Evolutionary conservation across 1,140 invertebrate genomes (phyloP), one percentile per base, ranked within the genome.

Genomic region (Brachionus rotundiformis): DNA sequence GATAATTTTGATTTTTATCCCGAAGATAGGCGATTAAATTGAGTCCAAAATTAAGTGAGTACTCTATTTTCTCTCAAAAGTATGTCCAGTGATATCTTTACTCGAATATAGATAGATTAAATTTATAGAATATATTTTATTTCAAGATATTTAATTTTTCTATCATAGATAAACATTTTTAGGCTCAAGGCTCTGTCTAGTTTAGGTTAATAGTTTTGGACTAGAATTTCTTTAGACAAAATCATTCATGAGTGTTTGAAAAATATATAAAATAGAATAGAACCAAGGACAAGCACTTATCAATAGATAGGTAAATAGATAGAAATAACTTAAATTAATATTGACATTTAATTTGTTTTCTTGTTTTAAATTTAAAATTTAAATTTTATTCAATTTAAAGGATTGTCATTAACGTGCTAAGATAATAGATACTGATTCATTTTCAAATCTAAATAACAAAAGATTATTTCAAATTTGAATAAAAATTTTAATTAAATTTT

Each of bases 401-500:
- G 4, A 29, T 63, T 63, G 29, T 63, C 27, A 33, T 63, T 11
- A 33, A 33, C 11, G 29, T 33, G 61, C n/a, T 63, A 63, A 63
- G 25, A 8, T 54, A 39, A 39, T 10, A 39, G n/a, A n/a, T n/a
- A n/a, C n/a, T n/a, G n/a, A n/a, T n/a, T n/a, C n/a, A n/a, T 13
- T 10, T 0, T 41, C 39, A 4, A 19, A 54, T 19, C 47, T 7
- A 54, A 54, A 54, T 19, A 54, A 54, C 2, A 54, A 19, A 54
- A 54, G 47, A 54, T 54, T 54, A 19, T 54, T 54, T 54, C 8
- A 54, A 54, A 54, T 54, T 54, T 54, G 11, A 33, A 68, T 33
- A 23, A 8, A 68, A 68, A 63, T 29, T 63, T 63, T 33, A 63
- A 63, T 63, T 68, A 33, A 68, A 68, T 68, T 68, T n/a, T 68